Evolutionary conservation across 1,140 invertebrate species (phyloP).

Genomic region (Zaprionus ghesquierei): DNA sequence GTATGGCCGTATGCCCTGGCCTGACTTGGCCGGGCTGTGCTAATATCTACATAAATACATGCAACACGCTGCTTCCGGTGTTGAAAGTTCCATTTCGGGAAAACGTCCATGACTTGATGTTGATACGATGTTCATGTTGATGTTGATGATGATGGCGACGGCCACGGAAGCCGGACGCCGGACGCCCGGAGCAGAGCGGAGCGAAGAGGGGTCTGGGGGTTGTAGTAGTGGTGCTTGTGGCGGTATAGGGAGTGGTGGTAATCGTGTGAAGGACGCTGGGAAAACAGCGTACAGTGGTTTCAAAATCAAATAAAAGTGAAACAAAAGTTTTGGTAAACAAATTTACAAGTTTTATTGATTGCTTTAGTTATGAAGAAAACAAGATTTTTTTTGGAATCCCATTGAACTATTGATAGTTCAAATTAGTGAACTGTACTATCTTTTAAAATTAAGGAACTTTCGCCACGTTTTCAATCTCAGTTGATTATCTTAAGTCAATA

Average conservation of each 20-base stretch:
- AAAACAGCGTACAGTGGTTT: slow-evolving; percentile 36
- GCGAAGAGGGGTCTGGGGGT: neutral
- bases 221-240: neutral
- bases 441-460: too few species aligned
- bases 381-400: neutral
- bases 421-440: neutral
- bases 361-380: neutral
- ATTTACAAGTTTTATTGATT: neutral
- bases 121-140: slow-evolving; percentile 54
- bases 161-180: neutral
- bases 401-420: neutral
- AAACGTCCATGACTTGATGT: slow-evolving; percentile 74
- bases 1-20: slow-evolving; percentile 15
- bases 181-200: neutral
- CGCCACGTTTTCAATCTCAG: too few species aligned
- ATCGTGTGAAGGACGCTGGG: slow-evolving; percentile 33
- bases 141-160: slow-evolving; percentile 33
- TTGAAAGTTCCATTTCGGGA: slow-evolving; percentile 75
- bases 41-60: slow-evolving; percentile 81
- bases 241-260: neutral
- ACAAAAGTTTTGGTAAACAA: neutral
- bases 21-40: slow-evolving; percentile 38
- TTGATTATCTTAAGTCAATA: neutral
- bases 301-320: neutral
- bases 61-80: slow-evolving; percentile 80